Evolutionary conservation across 2,797 vertebrate species (phyloP).

Genomic region (Amphiprion clarkii): DNA sequence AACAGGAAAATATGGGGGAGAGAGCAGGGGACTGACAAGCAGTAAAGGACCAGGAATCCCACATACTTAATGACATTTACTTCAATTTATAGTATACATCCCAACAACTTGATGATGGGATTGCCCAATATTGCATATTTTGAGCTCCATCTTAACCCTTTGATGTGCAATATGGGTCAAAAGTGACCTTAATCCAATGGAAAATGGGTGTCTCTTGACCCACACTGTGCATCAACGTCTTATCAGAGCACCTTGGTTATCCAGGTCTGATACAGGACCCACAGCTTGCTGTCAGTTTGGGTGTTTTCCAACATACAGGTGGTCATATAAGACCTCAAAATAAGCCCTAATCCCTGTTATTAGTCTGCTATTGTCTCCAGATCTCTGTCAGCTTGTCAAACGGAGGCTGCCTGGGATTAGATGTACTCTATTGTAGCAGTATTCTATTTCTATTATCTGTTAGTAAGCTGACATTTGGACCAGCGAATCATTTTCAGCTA

Average conservation of each 20-base stretch:
- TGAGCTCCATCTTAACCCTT: too few relatives aligned
- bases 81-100: too few relatives aligned
- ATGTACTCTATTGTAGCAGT: neutral
- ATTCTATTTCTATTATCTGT: slow-evolving; percentile 12
- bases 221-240: too few relatives aligned
- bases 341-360: neutral
- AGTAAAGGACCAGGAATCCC: too few relatives aligned
- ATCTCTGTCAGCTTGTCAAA: slow-evolving; percentile 7
- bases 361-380: neutral
- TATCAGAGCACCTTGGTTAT: neutral
- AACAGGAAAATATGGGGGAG: too few relatives aligned
- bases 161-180: too few relatives aligned
- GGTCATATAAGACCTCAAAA: neutral
- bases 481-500: neutral
- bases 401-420: slow-evolving; percentile 23
- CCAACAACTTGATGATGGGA: neutral
- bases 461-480: neutral
- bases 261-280: neutral
- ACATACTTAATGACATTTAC: too few relatives aligned
- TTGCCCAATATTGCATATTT: neutral
- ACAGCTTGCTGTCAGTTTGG: neutral
- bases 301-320: neutral
- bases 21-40: too few relatives aligned
- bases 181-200: too few relatives aligned
- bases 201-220: too few relatives aligned